Base-by-base conservation (phyloP, 1,140 invertebrate species). In the Pomacea maculata region DNA sequence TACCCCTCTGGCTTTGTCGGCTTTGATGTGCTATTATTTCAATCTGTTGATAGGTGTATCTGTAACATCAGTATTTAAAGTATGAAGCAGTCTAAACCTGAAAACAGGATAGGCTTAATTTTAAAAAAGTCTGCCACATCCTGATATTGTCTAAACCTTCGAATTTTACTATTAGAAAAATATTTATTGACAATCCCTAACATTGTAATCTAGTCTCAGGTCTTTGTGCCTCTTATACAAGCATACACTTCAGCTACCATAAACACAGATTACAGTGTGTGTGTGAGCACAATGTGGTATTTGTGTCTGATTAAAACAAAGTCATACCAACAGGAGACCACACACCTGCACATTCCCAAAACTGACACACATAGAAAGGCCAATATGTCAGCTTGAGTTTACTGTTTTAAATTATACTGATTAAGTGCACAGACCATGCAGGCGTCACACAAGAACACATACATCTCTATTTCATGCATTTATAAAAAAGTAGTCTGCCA, bases 1-100 rank as follows among this genome's bases (percentile, higher is more conserved):
- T 87, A 65, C 79, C 83, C 45, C 80, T 83, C 9, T 71, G 75
- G 72, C 78, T 54, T 25, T 54, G 29, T 14, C 76, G 71, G 1
- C 80, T 67, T 72, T 76, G 79, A 8, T 81, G 64, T 70, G 83
- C 83, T 71, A 85, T 85, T 15, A 83, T 21, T 54, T 57, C 72
- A 17, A 86, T 78, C 29, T 83, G 82, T 17, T 82, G 79, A 29
- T 78, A 25, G 21, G 34, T 78, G 77, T 78, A 78, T 65, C 77
- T 78, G 77, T 21, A 45, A 75, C n/a, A 75, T 8, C 10, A 57
- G n/a, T 21, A 57, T 21, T 11, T 70, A 14, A n/a, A 70, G 67
- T 11, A n/a, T 15, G 29, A n/a, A 34, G 21, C 21, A 70, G 11
- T 17, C 6, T 70, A 21, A 68, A 25, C 10, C 29, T 68, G 21